Evolutionary conservation across 1,140 invertebrate genomes (phyloP).

Genomic region (Diabrotica undecimpunctata): DNA sequence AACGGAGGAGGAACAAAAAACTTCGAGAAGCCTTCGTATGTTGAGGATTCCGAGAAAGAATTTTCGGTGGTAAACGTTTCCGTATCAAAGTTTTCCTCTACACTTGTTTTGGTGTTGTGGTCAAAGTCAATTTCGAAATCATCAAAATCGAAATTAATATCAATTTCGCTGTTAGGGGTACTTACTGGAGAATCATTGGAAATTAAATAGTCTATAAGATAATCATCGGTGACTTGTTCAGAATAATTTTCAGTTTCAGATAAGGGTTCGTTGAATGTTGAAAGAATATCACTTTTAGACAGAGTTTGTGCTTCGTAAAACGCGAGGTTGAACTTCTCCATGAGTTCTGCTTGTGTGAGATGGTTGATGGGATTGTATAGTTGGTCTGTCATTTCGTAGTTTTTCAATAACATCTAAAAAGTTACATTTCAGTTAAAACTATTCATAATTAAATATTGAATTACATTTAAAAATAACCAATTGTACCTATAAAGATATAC

Average conservation of each 20-base stretch:
- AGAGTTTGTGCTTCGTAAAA: slow-evolving; percentile 44
- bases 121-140: slow-evolving; percentile 39
- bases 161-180: slow-evolving; percentile 30
- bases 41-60: slow-evolving; percentile 11
- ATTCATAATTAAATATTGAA: too few species aligned
- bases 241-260: slow-evolving; percentile 18
- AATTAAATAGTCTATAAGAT: slow-evolving; percentile 38
- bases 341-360: slow-evolving; percentile 40
- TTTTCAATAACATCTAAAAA: slow-evolving; percentile 27
- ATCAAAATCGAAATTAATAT: slow-evolving; percentile 40
- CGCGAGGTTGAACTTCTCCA: slow-evolving; percentile 46
- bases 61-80: slow-evolving; percentile 32
- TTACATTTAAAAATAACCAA: too few species aligned
- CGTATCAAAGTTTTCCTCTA: slow-evolving; percentile 25
- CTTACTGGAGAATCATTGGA: slow-evolving; percentile 26
- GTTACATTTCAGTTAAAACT: background rate
- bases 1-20: slow-evolving; percentile 32
- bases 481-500: too few species aligned
- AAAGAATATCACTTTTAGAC: slow-evolving; percentile 28
- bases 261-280: slow-evolving; percentile 32
- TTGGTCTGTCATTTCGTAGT: slow-evolving; percentile 26
- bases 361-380: slow-evolving; percentile 32
- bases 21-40: slow-evolving; percentile 24
- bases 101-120: slow-evolving; percentile 26
- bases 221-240: slow-evolving; percentile 28